These are phyloP conservation scores for Sericinus montela DNA, from an alignment of 2,888 invertebrate genomes.

Conservation along the genomic window DNA sequence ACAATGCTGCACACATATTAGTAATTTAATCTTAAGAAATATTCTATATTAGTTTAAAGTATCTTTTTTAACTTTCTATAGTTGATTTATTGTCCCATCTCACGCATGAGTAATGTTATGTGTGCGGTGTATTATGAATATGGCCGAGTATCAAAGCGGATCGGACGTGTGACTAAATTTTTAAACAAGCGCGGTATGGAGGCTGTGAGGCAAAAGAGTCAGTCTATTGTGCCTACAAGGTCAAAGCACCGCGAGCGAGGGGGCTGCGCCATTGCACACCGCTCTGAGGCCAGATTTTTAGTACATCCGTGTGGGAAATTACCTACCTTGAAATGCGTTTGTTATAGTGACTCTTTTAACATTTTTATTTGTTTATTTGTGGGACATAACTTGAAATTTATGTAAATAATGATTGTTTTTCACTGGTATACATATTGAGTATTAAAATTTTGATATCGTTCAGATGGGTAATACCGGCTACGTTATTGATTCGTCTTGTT, in stretches of 20 bases:
- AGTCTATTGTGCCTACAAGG: slow-evolving; percentile 62
- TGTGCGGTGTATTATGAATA: slow-evolving; percentile 18
- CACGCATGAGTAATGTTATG: slow-evolving; percentile 8
- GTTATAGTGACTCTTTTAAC: slow-evolving; percentile 2
- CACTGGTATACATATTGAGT: no score
- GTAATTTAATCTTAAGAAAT: no score
- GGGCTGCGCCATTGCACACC: slow-evolving; percentile 35
- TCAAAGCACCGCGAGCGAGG: slow-evolving; percentile 53
- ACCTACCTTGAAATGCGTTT: slow-evolving; percentile 20
- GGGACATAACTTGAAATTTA: no score
- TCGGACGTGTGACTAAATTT: slow-evolving; percentile 30
- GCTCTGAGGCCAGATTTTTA: slow-evolving; percentile 53
- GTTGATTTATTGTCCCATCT: slow-evolving; percentile 7
- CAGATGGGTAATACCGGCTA: no score
- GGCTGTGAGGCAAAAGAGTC: slow-evolving; percentile 37
- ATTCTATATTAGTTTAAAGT: not conserved
- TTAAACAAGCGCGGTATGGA: slow-evolving; percentile 28
- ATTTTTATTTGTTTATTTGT: not conserved
- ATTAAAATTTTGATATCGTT: no score
- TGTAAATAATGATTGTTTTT: no score
- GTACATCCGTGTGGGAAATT: slow-evolving; percentile 39
- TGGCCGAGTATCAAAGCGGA: slow-evolving; percentile 25
- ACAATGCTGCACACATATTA: no score
- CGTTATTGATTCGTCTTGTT: no score
- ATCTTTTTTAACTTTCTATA: slow-evolving; percentile 9